phyloP scores from a whole-genome alignment of 2,113 vertebrate species.

The Chunga burmeisteri region DNA sequence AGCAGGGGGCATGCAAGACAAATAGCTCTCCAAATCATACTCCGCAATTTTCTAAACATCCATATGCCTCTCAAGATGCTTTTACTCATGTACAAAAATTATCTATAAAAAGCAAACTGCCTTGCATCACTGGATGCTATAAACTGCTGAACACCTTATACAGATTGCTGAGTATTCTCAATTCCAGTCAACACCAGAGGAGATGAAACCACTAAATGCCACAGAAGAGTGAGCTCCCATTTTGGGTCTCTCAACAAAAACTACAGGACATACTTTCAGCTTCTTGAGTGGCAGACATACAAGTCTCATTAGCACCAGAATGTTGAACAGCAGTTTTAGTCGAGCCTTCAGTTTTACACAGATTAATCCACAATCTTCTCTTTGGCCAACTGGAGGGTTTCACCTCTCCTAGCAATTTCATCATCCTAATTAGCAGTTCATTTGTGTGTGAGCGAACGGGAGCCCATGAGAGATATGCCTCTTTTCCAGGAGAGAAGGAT shows the following conservation, averaged over 20 bases:
- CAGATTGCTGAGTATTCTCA: not conserved
- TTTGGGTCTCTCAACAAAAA: not conserved
- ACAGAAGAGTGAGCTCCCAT: not conserved
- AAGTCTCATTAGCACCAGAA: slow-evolving; percentile 64
- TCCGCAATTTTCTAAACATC: slow-evolving; percentile 26
- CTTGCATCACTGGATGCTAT: not conserved
- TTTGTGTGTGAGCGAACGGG: not conserved
- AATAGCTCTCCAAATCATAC: slow-evolving; percentile 22
- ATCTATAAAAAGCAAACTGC: not conserved
- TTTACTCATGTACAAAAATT: not conserved
- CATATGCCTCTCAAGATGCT: slow-evolving; percentile 54
- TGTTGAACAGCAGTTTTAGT: slow-evolving; percentile 54
- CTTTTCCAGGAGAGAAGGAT: slow-evolving; percentile 47
- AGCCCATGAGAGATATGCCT: slow-evolving; percentile 33
- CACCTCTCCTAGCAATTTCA: slow-evolving; percentile 57
- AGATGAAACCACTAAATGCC: not conserved
- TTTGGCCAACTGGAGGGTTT: slow-evolving; percentile 54
- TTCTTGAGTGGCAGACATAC: slow-evolving; percentile 30
- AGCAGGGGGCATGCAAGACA: slow-evolving; percentile 11
- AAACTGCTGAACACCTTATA: not conserved
- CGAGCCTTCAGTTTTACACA: slow-evolving; percentile 23
- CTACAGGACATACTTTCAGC: slow-evolving; percentile 23
- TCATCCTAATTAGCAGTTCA: slow-evolving; percentile 62
- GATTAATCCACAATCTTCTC: slow-evolving; percentile 57
- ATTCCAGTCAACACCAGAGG: not conserved